Conservation (phyloP, 2,113 vertebrate species). For the Gymnogyps californianus region DNA sequence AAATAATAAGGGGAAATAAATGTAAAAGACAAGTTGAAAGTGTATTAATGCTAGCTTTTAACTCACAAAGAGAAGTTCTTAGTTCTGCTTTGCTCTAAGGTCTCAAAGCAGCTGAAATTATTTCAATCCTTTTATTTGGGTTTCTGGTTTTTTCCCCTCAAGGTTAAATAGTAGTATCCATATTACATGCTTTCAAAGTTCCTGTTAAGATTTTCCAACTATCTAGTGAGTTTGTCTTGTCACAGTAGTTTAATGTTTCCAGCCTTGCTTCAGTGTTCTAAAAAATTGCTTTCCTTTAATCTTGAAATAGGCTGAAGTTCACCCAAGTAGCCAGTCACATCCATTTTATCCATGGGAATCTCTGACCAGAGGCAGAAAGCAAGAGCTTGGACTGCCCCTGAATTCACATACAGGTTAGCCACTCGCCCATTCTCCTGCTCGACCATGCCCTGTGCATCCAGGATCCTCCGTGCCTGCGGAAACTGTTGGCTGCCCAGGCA, state of each 20-base stretch:
- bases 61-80: background rate
- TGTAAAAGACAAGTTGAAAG: background rate
- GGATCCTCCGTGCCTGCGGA: background rate
- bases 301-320: background rate
- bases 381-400: background rate
- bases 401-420: background rate
- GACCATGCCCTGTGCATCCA: rapidly evolving
- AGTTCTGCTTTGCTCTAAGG: background rate
- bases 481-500: background rate
- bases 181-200: background rate
- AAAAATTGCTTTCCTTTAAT: background rate
- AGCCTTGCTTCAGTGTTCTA: background rate
- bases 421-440: rapidly evolving
- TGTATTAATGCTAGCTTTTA: background rate
- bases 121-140: background rate
- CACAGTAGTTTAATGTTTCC: background rate
- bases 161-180: background rate
- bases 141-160: background rate
- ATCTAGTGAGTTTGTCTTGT: background rate
- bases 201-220: background rate
- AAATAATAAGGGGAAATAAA: background rate
- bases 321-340: background rate
- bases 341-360: background rate
- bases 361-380: background rate
- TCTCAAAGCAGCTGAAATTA: background rate